These are phyloP conservation scores for Theocolax elegans DNA, from an alignment of 1,140 invertebrate genomes.

Conservation along the genomic window DNA sequence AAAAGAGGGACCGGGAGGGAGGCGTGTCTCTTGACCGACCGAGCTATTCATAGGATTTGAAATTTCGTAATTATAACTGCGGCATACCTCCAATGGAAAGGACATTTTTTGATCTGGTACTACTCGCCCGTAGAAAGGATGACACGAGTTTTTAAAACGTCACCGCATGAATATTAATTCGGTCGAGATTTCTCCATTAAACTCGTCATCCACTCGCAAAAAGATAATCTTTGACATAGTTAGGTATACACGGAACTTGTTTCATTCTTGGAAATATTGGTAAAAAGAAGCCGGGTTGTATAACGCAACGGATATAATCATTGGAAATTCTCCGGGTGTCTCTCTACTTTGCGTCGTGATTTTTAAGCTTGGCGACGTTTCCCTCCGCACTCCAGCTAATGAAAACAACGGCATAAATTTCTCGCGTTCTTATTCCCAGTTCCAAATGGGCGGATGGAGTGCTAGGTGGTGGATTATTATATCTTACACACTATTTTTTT, in stretches of 20 bases:
- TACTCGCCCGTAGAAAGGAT: not conserved
- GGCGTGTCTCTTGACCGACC: not conserved
- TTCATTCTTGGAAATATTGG: constrained; percentile 25
- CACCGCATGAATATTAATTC: constrained; percentile 20
- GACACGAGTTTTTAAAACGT: not conserved
- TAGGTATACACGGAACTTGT: not conserved
- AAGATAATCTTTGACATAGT: not conserved
- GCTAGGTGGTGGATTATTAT: too few relatives aligned
- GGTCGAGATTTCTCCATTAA: not conserved
- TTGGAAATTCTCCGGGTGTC: too few relatives aligned
- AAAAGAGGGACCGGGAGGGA: too few relatives aligned
- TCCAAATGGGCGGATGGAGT: too few relatives aligned
- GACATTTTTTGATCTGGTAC: constrained; percentile 1
- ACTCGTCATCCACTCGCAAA: not conserved
- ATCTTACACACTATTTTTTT: too few relatives aligned
- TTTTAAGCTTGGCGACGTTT: too few relatives aligned
- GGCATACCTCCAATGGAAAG: not conserved
- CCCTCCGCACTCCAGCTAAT: too few relatives aligned
- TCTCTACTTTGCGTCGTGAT: too few relatives aligned
- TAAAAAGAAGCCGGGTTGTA: constrained; percentile 12
- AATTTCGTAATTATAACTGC: constrained; percentile 19
- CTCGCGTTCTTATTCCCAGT: too few relatives aligned
- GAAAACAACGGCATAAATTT: too few relatives aligned
- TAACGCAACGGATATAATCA: not conserved
- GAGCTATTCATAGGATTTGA: constrained; percentile 13